Percentiles rank a stretch among this genome's conserved stretches.
Conservation (phyloP, 1,140 invertebrate species). For the Bursaphelenchus mucronatus region DNA sequence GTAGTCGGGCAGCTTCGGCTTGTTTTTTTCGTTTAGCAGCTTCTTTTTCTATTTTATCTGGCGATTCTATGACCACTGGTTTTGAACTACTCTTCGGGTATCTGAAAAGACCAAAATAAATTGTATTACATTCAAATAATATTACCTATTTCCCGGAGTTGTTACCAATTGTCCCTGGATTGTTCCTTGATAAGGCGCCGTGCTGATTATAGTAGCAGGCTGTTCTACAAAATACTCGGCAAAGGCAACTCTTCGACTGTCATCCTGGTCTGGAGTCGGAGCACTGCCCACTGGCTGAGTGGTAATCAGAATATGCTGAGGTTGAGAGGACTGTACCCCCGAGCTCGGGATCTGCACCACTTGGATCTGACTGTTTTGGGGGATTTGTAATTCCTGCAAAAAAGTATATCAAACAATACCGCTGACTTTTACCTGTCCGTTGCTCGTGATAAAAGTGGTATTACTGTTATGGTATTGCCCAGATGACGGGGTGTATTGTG, state of each 20-base stretch:
- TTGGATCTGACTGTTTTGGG: conserved; percentile 12
- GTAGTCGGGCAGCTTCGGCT: conserved; percentile 34
- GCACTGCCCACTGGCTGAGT: conserved; percentile 27
- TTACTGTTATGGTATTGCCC: conserved; percentile 15
- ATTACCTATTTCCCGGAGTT: conserved; percentile 11
- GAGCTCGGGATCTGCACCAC: conserved; percentile 13
- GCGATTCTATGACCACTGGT: neutral
- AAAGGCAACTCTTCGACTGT: conserved; percentile 31
- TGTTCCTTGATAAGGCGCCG: neutral
- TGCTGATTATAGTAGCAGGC: conserved; percentile 24
- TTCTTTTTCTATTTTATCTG: conserved; percentile 30
- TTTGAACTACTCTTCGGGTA: neutral
- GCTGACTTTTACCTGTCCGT: neutral
- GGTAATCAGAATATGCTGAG: conserved; percentile 35
- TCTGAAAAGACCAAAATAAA: conserved; percentile 2
- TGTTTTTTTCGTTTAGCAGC: conserved; percentile 36
- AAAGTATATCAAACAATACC: neutral
- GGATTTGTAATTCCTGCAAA: too few species aligned
- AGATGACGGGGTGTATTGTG: conserved; percentile 15
- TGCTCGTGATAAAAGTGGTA: conserved; percentile 29
- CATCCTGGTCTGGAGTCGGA: conserved; percentile 21
- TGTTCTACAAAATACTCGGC: conserved; percentile 44
- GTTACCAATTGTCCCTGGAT: conserved; percentile 11
- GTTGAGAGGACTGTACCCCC: conserved; percentile 16
- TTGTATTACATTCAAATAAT: conserved; percentile 5